Base-by-base conservation (phyloP, 2,797 vertebrate genomes). In the Xiphorhynchus erythropygius region DNA sequence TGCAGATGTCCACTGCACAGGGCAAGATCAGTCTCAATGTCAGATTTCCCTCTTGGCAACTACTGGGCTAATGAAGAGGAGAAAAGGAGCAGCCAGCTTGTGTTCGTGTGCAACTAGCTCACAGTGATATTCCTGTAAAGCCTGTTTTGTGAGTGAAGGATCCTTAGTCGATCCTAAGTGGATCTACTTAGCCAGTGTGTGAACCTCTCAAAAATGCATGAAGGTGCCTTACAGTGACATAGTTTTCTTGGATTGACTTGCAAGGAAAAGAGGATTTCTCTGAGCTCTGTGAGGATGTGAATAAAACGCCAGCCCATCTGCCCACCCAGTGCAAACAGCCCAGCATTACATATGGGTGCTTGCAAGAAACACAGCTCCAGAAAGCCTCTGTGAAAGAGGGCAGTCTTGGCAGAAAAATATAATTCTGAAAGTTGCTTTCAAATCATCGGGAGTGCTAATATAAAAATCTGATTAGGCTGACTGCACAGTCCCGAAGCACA, bases 251-350 rank as follows among this genome's bases (percentile, higher is more conserved):
- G 32, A 44, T 19, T 94, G 69, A 52, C 69, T 95, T 69, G 50
- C 27, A 69, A 84, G 69, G 60, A 75, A 70, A 89, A 80, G 64
- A 87, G 56, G 56, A 87, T 96, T 95, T 93, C 33, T 8, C 60
- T 28, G 39, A 79, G 32, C 39, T 79, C 75, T 53, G 8, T 70
- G 67, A 56, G 42, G 28, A 57, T 73, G 67, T 60, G 44, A 63
- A 52, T 78, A 65, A 59, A 70, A 52, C 25, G 33, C 21, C 49
- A 77, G 50, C 68, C 68, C 37, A 18, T 83, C 60, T 86, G 46
- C 70, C 77, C 44, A 47, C 52, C 67, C 52, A 10, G 0, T 73
- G 55, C 55, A 70, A 10, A 81, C 80, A 82, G 47, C 52, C 7
- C 70, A 64, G 37, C n/a, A 7, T 83, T 82, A 24, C 6, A 3